These are phyloP conservation scores for Iselma pallidipennis DNA, from an alignment of 2,888 invertebrate genomes.

Conservation along the genomic window DNA sequence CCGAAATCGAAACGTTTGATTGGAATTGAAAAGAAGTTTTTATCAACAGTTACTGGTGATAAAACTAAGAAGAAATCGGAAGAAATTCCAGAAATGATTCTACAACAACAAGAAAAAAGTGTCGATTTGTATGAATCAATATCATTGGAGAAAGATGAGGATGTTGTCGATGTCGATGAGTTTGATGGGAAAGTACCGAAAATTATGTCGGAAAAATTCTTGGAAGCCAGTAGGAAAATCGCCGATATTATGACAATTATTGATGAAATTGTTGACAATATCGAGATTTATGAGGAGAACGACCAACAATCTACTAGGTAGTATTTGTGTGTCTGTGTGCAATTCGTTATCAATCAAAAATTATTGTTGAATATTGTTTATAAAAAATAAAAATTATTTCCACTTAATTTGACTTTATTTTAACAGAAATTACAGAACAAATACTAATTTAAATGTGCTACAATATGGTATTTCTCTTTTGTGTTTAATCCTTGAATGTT, in stretches of 20 bases:
- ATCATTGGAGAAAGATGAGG: constrained; percentile 16
- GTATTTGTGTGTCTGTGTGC: constrained; percentile 22
- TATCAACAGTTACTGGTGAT: neutral
- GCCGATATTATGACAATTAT: constrained; percentile 52
- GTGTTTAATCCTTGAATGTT: constrained; percentile 4
- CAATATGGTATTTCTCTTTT: neutral
- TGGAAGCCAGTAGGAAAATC: constrained; percentile 49
- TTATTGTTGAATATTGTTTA: neutral
- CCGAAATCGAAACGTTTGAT: neutral
- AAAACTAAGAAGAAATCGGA: neutral
- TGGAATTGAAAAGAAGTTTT: constrained; percentile 1
- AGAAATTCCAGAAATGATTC: constrained; percentile 5
- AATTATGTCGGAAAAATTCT: constrained; percentile 41
- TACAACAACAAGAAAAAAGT: neutral
- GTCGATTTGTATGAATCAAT: constrained; percentile 22
- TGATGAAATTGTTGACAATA: constrained; percentile 53
- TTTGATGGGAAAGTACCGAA: constrained; percentile 23
- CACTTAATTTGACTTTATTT: neutral
- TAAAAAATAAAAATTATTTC: neutral
- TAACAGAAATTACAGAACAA: neutral
- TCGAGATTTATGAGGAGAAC: constrained; percentile 45
- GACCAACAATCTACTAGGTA: constrained; percentile 24
- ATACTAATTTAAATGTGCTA: neutral
- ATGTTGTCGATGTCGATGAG: constrained; percentile 15
- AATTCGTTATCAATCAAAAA: neutral